Conservation (phyloP, 2,797 vertebrate species). For the Chelidonichthys spinosus region DNA sequence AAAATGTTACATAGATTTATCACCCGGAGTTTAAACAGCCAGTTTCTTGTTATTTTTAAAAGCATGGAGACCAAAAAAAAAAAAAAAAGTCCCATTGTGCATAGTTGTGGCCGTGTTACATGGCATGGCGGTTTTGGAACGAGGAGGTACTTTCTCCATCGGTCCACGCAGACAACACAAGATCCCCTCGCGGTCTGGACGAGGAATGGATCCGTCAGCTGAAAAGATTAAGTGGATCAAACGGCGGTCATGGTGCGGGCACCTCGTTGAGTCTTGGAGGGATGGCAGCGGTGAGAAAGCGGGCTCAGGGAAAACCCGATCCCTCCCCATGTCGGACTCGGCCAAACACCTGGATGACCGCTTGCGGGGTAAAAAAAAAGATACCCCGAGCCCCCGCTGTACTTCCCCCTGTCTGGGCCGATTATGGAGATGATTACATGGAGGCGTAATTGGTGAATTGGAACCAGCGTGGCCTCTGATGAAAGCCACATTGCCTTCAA, state of each 20-base stretch:
- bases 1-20: constrained; percentile 43
- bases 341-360: constrained; percentile 64
- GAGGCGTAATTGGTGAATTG: constrained; percentile 67
- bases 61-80: constrained; percentile 25
- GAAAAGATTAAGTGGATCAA: constrained; percentile 72
- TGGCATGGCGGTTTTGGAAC: constrained; percentile 67
- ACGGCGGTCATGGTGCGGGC: constrained; percentile 50
- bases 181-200: constrained; percentile 65
- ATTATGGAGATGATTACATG: constrained; percentile 54
- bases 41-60: constrained; percentile 72
- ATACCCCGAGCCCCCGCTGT: constrained; percentile 35
- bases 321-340: constrained; percentile 3
- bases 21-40: constrained; percentile 39
- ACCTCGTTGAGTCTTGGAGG: constrained; percentile 39
- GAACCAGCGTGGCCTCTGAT: constrained; percentile 72
- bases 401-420: constrained; percentile 51
- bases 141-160: constrained; percentile 66
- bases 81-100: constrained; percentile 59
- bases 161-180: constrained; percentile 72
- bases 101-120: constrained; percentile 79
- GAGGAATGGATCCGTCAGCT: constrained; percentile 78
- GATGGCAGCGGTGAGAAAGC: constrained; percentile 56
- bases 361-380: constrained; percentile 32
- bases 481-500: constrained; percentile 78
- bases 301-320: constrained; percentile 50